These are phyloP conservation scores for Glyptemys insculpta DNA, from an alignment of 2,797 vertebrate genomes.

Conservation along the genomic window DNA sequence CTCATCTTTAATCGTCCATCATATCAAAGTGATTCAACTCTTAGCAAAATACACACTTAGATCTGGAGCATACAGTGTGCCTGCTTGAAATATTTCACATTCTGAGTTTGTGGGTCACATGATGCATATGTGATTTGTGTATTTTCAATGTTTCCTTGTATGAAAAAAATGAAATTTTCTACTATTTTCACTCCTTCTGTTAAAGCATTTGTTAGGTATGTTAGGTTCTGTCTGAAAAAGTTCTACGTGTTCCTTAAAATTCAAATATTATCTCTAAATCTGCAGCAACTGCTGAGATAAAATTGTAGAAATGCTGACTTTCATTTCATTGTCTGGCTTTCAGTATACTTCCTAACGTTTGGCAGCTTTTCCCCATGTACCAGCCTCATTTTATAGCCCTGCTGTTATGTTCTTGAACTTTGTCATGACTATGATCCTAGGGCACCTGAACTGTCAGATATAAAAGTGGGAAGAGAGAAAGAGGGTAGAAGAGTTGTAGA, in stretches of 20 bases:
- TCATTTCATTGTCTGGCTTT: slow-evolving; percentile 18
- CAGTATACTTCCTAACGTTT: slow-evolving; percentile 36
- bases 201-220: neutral
- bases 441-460: slow-evolving; percentile 67
- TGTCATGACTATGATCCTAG: slow-evolving; percentile 23
- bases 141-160: neutral
- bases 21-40: neutral
- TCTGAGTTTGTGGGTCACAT: neutral
- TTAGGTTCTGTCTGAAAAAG: neutral
- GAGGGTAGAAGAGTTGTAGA: slow-evolving; percentile 43
- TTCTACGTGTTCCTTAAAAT: neutral
- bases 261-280: neutral
- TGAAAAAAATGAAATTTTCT: neutral
- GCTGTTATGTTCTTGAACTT: slow-evolving; percentile 71
- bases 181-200: neutral
- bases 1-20: neutral
- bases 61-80: rapidly evolving
- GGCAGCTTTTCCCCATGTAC: slow-evolving; percentile 36
- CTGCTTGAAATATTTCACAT: neutral
- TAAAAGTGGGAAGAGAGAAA: slow-evolving; percentile 28
- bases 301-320: neutral
- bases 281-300: neutral
- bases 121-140: neutral
- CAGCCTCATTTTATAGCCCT: slow-evolving; percentile 50
- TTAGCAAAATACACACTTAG: neutral